A percentile compares a stretch with the other conserved stretches of the same genome.
These are phyloP conservation scores for Cerastoderma edule DNA, from an alignment of 2,888 invertebrate species.

Conservation along the genomic window DNA sequence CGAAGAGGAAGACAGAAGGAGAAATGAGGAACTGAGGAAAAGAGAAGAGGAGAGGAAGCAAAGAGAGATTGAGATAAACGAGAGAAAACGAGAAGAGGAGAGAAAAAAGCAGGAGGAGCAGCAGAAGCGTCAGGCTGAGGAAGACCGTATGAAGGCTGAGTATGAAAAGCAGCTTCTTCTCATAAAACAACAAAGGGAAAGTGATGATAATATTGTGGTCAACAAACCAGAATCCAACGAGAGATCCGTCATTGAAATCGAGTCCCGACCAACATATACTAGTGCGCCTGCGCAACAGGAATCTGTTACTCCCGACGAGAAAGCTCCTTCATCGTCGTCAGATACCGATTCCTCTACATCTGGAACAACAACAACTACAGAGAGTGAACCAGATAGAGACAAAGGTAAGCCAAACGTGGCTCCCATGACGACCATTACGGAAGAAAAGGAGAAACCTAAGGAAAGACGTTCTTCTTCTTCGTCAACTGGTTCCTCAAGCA, in stretches of 20 bases:
- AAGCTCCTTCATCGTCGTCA: conserved; percentile 16
- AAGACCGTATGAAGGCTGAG: conserved; percentile 41
- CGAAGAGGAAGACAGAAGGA: conserved; percentile 31
- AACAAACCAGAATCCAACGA: conserved; percentile 18
- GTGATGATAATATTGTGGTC: conserved; percentile 32
- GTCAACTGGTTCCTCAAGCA: conserved; percentile 23
- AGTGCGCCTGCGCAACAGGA: conserved; percentile 4
- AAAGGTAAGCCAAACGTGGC: conserved; percentile 23
- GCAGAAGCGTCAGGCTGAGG: conserved; percentile 25
- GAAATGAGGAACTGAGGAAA: conserved; percentile 20
- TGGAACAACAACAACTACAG: conserved; percentile 37
- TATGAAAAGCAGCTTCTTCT: conserved; percentile 36
- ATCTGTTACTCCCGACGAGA: not conserved
- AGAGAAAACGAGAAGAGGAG: conserved; percentile 11
- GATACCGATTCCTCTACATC: conserved; percentile 14
- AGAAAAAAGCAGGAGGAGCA: conserved; percentile 7
- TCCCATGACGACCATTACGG: conserved; percentile 29
- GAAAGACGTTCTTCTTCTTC: conserved; percentile 27
- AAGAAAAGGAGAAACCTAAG: conserved; percentile 27
- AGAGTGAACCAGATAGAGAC: conserved; percentile 39
- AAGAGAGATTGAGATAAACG: not conserved
- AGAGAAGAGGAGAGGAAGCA: conserved; percentile 20
- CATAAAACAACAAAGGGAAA: conserved; percentile 47
- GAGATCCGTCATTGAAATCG: conserved; percentile 12
- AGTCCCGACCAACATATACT: conserved; percentile 16